Base-by-base conservation (phyloP, 2,888 invertebrate species). In the Nezara viridula region DNA sequence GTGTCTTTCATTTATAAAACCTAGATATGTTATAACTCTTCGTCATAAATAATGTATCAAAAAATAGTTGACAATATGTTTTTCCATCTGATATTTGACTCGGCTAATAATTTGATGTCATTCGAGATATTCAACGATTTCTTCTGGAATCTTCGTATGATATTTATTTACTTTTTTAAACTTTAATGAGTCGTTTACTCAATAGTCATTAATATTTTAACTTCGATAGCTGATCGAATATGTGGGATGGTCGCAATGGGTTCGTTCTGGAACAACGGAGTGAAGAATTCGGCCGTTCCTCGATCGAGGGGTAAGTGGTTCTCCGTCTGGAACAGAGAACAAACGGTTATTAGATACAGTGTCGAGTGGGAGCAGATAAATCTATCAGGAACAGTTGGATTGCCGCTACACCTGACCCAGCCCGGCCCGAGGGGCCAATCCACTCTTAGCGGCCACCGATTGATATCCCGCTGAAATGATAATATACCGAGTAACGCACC, bases 261-360 rank as follows among this genome's bases (percentile, higher is more conserved):
- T 60, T 60, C 60, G 12, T 27, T 60, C 27, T n/a, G 55, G 10
- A 55, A 55, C n/a, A n/a, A 27, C 9, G n/a, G 27, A 5, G 60
- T 12, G 60, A 60, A 60, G 60, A 60, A 60, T 60, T 27, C 7
- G 12, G 14, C 60, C 40, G 77, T 37, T 40, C 40, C 27, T 21
- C 77, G 40, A 77, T 77, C 40, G 37, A 21, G 40, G 37, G 40
- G 37, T 40, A 40, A 37, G 77, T 77, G 77, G 73, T 77, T 40
- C 40, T 44, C 86, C 89, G 90, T 90, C 90, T 73, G 81, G 37
- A 66, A 32, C 90, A 90, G 90, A 90, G 89, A 86, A 90, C 90
- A 90, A 88, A 90, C 89, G 90, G 90, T 90, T 90, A 90, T 90
- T 90, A 90, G 90, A 90, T 90, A 90, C 90, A 90, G 87, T n/a